Conservation (phyloP, 2,888 invertebrate species). For the Apodemia hepburni region DNA sequence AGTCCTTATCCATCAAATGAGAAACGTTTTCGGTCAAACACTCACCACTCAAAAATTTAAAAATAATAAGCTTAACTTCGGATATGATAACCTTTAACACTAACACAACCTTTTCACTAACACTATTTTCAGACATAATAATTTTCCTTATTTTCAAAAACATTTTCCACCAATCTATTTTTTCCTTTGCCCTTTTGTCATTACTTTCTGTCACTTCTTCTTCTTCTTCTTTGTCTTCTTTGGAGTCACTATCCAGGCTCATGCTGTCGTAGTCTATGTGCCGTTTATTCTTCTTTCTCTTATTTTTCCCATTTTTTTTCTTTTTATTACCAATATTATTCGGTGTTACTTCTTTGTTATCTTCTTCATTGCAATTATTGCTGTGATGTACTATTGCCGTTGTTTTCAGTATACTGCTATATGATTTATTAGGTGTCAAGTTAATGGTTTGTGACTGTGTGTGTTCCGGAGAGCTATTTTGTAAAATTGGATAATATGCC, state of each 20-base stretch:
- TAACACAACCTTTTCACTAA: background rate
- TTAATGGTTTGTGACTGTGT: background rate
- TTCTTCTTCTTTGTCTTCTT: background rate
- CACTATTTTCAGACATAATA: background rate
- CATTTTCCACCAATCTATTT: slow-evolving; percentile 6
- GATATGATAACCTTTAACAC: background rate
- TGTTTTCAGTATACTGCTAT: background rate
- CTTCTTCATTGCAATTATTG: background rate
- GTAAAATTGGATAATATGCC: too few species aligned
- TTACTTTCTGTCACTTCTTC: background rate
- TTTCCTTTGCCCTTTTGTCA: background rate
- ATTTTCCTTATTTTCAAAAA: slow-evolving; percentile 2
- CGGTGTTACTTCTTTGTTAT: background rate
- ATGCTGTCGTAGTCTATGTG: background rate
- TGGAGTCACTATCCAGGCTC: too few species aligned
- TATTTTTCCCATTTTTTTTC: background rate
- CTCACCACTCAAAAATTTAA: background rate
- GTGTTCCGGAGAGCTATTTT: too few species aligned
- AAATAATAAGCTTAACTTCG: slow-evolving; percentile 4
- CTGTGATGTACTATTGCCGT: background rate
- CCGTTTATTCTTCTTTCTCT: background rate
- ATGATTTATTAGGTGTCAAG: background rate
- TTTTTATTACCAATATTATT: background rate
- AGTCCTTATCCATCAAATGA: slow-evolving; percentile 11
- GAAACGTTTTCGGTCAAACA: background rate